These are phyloP conservation scores for Buathra laborator DNA, from an alignment of 2,888 invertebrate species.

Conservation along the genomic window DNA sequence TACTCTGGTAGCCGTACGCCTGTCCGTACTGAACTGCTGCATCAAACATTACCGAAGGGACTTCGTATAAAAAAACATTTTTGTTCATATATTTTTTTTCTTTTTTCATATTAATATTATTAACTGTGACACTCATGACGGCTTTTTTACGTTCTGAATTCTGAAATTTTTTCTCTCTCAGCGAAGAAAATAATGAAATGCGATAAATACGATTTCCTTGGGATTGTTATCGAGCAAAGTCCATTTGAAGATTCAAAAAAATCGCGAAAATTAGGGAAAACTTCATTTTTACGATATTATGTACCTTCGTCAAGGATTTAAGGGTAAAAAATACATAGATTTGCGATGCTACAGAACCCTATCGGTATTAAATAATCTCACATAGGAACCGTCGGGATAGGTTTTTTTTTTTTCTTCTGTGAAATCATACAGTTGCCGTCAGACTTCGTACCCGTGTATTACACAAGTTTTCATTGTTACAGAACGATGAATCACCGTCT, in stretches of 20 bases:
- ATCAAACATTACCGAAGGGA: conserved; percentile 8
- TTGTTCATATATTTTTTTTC: no score
- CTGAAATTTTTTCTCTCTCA: no score
- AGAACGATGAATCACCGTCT: conserved; percentile 57
- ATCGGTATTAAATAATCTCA: background rate
- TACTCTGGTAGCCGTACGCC: conserved; percentile 79
- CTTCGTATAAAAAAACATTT: background rate
- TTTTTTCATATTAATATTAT: no score
- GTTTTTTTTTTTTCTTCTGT: conserved; percentile 19
- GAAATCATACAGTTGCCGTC: conserved; percentile 42
- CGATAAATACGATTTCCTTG: no score
- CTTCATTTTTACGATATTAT: background rate
- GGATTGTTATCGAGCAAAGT: no score
- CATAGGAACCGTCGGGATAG: background rate
- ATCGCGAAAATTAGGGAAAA: no score
- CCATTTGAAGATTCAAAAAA: no score
- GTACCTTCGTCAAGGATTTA: background rate
- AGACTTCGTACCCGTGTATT: conserved; percentile 36
- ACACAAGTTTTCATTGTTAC: conserved; percentile 63
- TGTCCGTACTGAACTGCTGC: conserved; percentile 78
- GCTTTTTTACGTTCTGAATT: no score
- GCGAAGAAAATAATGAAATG: no score
- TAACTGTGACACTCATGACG: no score
- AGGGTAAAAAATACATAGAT: no score
- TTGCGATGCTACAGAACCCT: no score